Conservation (phyloP, 2,797 vertebrate genomes). For the Oreortyx pictus region DNA sequence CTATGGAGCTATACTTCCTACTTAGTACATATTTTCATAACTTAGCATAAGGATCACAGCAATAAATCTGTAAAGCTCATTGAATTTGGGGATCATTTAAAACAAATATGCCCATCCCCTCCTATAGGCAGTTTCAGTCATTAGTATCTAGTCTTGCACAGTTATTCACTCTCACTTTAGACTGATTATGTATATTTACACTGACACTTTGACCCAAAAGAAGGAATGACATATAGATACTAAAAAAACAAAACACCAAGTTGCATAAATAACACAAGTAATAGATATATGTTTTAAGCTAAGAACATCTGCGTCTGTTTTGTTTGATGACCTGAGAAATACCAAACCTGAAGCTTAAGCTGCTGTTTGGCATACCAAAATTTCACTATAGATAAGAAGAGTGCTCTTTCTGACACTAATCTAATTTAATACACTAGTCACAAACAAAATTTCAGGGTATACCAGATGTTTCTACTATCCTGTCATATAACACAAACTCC, state of each 20-base stretch:
- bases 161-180: background rate
- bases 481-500: background rate
- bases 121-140: background rate
- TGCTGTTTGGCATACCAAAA: background rate
- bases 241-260: background rate
- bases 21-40: background rate
- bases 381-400: background rate
- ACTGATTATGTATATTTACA: background rate
- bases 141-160: background rate
- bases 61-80: background rate
- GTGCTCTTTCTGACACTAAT: background rate
- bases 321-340: background rate
- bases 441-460: background rate
- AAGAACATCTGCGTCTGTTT: background rate
- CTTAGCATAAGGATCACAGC: background rate
- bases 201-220: background rate
- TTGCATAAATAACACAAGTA: background rate
- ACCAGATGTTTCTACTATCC: background rate
- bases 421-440: background rate
- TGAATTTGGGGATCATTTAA: background rate
- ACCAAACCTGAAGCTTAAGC: background rate
- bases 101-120: background rate
- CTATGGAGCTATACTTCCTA: background rate
- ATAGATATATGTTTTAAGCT: background rate
- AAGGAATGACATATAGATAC: background rate